Conservation (phyloP, 2,113 vertebrate species). For the Pseudopodoces humilis region DNA sequence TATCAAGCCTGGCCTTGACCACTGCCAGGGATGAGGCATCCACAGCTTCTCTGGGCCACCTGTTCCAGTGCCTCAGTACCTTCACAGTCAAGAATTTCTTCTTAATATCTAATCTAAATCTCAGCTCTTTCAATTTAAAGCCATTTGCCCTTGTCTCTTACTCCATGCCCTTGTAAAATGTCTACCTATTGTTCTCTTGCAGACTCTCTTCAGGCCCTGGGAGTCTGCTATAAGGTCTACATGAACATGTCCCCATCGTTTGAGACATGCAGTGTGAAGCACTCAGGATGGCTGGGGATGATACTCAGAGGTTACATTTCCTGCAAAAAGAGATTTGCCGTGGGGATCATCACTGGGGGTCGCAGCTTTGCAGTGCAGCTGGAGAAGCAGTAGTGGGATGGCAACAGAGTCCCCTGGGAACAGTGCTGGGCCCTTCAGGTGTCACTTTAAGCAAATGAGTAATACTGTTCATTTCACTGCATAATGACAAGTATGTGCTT, state of each 20-base stretch:
- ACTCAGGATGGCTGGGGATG: not conserved
- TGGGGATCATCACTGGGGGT: too few relatives aligned
- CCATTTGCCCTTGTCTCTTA: not conserved
- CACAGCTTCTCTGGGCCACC: not conserved
- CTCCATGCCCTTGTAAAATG: not conserved
- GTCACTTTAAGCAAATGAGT: not conserved
- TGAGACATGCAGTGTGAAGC: not conserved
- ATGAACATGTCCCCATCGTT: not conserved
- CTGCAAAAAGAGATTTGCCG: accelerated
- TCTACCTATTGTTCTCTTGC: not conserved
- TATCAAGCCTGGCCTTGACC: too few relatives aligned
- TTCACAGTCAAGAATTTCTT: not conserved
- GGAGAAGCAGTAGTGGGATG: not conserved
- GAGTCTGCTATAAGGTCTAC: not conserved
- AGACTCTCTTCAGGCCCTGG: not conserved
- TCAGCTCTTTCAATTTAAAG: not conserved
- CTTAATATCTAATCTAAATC: not conserved
- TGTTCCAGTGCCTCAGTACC: not conserved
- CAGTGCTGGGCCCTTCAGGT: accelerated
- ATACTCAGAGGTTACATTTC: not conserved
- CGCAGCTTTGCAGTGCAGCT: not conserved
- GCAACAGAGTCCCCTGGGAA: accelerated
- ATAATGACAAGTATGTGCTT: not conserved
- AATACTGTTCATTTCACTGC: not conserved
- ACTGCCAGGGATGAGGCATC: not conserved